Evolutionary conservation across 2,113 vertebrate genomes (phyloP).

Genomic region (Mesembrinibis cayennensis): DNA sequence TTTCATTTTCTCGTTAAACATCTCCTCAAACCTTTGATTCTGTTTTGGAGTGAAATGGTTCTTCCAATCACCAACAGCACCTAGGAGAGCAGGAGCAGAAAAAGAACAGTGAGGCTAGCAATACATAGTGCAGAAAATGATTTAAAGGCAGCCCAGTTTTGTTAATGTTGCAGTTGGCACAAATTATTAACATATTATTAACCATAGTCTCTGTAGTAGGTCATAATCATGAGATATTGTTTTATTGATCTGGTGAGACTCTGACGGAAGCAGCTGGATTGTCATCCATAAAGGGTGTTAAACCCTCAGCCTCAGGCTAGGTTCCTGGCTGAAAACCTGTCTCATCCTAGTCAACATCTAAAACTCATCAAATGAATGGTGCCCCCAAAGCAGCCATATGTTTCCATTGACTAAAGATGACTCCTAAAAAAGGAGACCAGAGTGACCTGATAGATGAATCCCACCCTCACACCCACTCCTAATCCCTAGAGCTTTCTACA

Average conservation of each 20-base stretch:
- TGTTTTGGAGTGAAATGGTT: slow-evolving; percentile 79
- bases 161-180: not conserved
- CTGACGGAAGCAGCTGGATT: not conserved
- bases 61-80: slow-evolving; percentile 78
- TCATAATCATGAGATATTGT: not conserved
- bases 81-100: slow-evolving; percentile 40
- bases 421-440: not conserved
- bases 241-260: not conserved
- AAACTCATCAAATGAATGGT: not conserved
- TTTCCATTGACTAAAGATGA: not conserved
- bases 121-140: not conserved
- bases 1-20: slow-evolving; percentile 76
- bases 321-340: not conserved
- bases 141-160: not conserved
- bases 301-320: not conserved
- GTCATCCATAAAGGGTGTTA: not conserved
- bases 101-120: not conserved
- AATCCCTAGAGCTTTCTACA: not conserved
- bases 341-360: not conserved
- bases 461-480: not conserved
- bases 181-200: not conserved
- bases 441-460: not conserved
- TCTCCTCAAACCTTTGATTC: slow-evolving; percentile 73
- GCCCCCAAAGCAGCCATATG: not conserved
- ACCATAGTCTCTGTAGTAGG: not conserved